phyloP scores from a whole-genome alignment of 1,140 invertebrate species.

The Aphaenogaster ashmeadi region DNA sequence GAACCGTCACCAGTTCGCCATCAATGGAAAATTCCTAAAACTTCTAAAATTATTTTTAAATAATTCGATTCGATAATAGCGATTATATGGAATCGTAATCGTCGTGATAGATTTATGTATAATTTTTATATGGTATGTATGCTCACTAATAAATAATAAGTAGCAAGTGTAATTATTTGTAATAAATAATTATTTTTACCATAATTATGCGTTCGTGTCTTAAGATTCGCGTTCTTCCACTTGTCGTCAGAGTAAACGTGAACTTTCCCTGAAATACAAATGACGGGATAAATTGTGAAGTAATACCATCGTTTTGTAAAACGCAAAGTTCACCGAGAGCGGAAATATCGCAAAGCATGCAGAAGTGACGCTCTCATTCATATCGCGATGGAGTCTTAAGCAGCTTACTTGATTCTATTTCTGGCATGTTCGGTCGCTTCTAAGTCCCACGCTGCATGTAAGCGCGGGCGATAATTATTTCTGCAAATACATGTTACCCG shows the following conservation, averaged over 20 bases:
- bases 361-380: conserved; percentile 6
- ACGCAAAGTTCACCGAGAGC: background rate
- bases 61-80: background rate
- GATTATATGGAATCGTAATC: background rate
- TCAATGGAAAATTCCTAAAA: background rate
- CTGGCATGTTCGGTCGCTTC: background rate
- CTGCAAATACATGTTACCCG: background rate
- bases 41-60: background rate
- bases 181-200: background rate
- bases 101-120: background rate
- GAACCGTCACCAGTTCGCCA: background rate
- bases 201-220: background rate
- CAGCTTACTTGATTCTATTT: conserved; percentile 13
- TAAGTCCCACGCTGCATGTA: background rate
- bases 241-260: background rate
- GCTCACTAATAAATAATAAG: background rate
- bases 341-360: background rate
- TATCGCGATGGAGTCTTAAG: conserved; percentile 11
- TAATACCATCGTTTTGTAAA: background rate
- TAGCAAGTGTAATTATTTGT: background rate
- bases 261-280: background rate
- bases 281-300: background rate
- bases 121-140: background rate
- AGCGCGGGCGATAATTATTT: background rate
- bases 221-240: background rate